phyloP scores from a whole-genome alignment of 2,797 vertebrate species.

The Spheniscus humboldti region DNA sequence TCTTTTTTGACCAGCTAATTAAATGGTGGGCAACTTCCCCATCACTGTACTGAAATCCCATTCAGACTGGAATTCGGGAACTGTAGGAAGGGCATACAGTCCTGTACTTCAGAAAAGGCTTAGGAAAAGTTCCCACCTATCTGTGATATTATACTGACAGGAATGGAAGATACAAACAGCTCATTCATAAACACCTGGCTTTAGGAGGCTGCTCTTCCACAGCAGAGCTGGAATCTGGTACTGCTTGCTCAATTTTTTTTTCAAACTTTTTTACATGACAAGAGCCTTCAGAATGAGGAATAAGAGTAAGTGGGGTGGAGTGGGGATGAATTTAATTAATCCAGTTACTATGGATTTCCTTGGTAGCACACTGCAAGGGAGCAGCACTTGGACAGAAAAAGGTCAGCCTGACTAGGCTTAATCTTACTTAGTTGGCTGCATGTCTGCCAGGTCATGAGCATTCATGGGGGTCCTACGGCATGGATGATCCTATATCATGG shows the following conservation, averaged over 20 bases:
- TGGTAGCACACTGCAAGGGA: neutral
- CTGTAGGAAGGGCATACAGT: neutral
- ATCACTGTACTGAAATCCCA: neutral
- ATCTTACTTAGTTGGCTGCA: neutral
- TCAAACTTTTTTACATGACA: neutral
- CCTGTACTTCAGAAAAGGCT: constrained; percentile 30
- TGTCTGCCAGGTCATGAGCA: neutral
- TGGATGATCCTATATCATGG: too few relatives aligned
- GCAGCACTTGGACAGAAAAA: neutral
- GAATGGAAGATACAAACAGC: constrained; percentile 41
- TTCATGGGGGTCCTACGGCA: neutral
- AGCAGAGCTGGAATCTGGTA: neutral
- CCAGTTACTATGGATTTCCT: neutral
- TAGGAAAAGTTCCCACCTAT: constrained; percentile 46
- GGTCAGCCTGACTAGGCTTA: neutral
- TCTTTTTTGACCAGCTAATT: neutral
- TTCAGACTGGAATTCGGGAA: neutral
- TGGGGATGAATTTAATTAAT: neutral
- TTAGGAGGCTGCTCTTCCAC: neutral
- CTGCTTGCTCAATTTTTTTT: neutral
- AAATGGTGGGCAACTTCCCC: neutral
- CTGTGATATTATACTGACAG: constrained; percentile 51
- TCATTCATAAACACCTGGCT: neutral
- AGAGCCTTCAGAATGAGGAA: neutral
- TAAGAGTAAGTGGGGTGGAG: neutral